Percentiles rank a stretch among this genome's conserved stretches.
These are phyloP conservation scores for Limnephilus rhombicus DNA, from an alignment of 2,888 invertebrate genomes.

Conservation along the genomic window DNA sequence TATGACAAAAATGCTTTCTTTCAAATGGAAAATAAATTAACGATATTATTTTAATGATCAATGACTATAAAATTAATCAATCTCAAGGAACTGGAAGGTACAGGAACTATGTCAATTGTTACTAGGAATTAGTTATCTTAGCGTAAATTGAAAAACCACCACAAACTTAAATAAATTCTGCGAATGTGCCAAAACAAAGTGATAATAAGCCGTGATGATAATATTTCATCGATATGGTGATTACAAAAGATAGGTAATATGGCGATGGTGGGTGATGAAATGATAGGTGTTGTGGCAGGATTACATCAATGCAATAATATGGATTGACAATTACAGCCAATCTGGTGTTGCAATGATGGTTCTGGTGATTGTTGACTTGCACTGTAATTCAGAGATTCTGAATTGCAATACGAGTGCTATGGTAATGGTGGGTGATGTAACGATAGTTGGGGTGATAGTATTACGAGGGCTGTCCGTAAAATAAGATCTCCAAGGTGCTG, in stretches of 20 bases:
- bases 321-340: background rate
- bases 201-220: background rate
- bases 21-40: background rate
- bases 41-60: background rate
- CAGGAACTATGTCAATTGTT: background rate
- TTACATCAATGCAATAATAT: background rate
- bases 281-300: background rate
- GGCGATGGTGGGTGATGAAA: background rate
- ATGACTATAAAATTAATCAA: background rate
- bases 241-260: background rate
- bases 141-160: background rate
- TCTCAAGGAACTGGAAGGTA: background rate
- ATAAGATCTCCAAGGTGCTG: no score
- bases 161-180: background rate
- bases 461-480: no score
- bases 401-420: background rate
- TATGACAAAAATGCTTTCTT: background rate
- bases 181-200: background rate
- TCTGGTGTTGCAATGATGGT: background rate
- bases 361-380: background rate
- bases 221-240: background rate
- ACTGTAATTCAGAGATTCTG: background rate
- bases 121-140: background rate
- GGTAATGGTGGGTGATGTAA: background rate
- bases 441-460: no score